Evolutionary conservation across 2,888 invertebrate genomes (phyloP).

Genomic region (Fragum whitleyi): DNA sequence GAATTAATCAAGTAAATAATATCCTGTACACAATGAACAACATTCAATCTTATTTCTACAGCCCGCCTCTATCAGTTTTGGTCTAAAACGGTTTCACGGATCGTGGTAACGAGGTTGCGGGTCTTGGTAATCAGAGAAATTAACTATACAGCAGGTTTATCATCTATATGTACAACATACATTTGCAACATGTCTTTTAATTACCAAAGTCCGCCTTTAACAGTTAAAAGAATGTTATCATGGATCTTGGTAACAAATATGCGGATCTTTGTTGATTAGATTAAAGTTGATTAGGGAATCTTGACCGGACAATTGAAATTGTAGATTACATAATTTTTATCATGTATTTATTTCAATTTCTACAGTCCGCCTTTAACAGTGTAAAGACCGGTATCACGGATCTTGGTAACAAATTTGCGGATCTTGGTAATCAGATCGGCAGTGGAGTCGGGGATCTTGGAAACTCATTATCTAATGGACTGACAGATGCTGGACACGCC

Average conservation of each 20-base stretch:
- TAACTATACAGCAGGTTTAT: too few species aligned
- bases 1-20: too few species aligned
- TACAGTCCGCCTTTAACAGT: slow-evolving; percentile 24
- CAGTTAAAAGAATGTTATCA: slow-evolving; percentile 35
- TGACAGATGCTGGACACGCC: slow-evolving; percentile 41
- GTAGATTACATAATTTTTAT: too few species aligned
- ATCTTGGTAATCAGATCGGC: slow-evolving; percentile 42
- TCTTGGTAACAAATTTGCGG: slow-evolving; percentile 38
- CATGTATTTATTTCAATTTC: background rate
- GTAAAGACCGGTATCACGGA: slow-evolving; percentile 38
- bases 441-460: slow-evolving; percentile 25
- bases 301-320: too few species aligned
- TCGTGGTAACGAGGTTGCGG: slow-evolving; percentile 34
- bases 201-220: slow-evolving; percentile 17
- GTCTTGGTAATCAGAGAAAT: too few species aligned
- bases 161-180: too few species aligned
- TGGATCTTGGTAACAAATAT: slow-evolving; percentile 27
- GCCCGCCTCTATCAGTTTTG: slow-evolving; percentile 28
- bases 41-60: too few species aligned
- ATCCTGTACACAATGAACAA: too few species aligned
- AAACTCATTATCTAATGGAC: slow-evolving; percentile 15
- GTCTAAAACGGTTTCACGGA: slow-evolving; percentile 34
- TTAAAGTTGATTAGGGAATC: too few species aligned
- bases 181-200: too few species aligned
- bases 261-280: slow-evolving; percentile 45